Evolutionary conservation across 1,140 invertebrate species (phyloP), one percentile per base, ranked within the genome.

Genomic region (Lysiphlebus fabarum): DNA sequence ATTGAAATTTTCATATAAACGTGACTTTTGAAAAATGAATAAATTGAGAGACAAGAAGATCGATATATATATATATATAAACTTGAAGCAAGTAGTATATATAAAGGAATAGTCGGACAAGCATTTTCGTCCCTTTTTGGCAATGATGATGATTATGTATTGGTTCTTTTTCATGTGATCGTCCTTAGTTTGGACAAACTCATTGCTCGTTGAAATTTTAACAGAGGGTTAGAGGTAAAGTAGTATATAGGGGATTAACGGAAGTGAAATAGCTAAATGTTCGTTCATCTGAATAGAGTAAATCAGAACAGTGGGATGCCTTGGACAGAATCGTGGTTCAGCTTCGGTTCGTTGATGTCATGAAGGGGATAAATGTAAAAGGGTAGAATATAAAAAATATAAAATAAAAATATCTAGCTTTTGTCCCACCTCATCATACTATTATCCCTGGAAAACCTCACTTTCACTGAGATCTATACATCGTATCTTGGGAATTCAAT

Each of bases 401-500:
- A 4, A 47, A 56, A 56, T 36, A 33, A 47, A 38, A 36, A 10
- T 6, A 41, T 38, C 34, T 48, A 26, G 17, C 17, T 26, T 4
- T 26, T 26, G 17, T 26, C 17, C 17, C 17, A 26, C 17, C 17
- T 26, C 17, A 26, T 26, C 17, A 26, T 26, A 26, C 17, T 4
- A 26, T 26, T 26, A 26, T 26, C 17, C 17, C 17, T 26, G 17
- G 17, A 1, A 26, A 26, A 26, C 17, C 26, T 58, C 45, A 45
- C 45, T 48, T 42, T 36, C 17, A 26, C 17, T 26, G 17, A 26
- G 56, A 34, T 26, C 42, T 44, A 26, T 26, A n/a, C 48, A 11
- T 47, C 45, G 45, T 67, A 62, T 68, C 71, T 72, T 72, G 69
- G 70, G 72, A 74, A 74, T 74, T 74, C 72, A 74, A 74, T 74